These are phyloP conservation scores for Oreochromis spilurus DNA, from an alignment of 2,113 vertebrate species.

Conservation along the genomic window DNA sequence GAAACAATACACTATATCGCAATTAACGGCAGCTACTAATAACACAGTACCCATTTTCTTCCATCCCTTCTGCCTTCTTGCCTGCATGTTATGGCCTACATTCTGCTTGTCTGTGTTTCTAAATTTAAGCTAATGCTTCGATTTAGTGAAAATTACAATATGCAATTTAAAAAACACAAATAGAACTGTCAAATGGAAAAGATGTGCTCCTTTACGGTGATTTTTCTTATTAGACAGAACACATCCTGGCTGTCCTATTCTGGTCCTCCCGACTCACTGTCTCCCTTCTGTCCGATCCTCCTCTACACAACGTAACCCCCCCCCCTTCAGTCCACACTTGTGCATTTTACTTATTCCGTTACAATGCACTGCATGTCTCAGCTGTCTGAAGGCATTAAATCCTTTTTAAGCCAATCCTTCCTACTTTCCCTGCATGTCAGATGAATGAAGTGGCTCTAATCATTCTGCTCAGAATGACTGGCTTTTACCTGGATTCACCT, in stretches of 20 bases:
- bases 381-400: slow-evolving; percentile 4
- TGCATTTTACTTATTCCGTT: not conserved
- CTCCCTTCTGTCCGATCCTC: not conserved
- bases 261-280: not conserved
- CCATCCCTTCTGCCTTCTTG: not conserved
- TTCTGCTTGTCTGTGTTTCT: not conserved
- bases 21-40: not conserved
- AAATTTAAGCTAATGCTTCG: not conserved
- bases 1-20: not conserved
- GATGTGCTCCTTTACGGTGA: not conserved
- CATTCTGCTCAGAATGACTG: not conserved
- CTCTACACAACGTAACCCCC: not conserved
- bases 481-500: not conserved
- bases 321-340: not conserved
- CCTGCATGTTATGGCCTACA: not conserved
- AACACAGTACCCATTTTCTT: not conserved
- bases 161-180: not conserved
- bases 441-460: not conserved
- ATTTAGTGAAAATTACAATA: not conserved
- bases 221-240: not conserved
- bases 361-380: not conserved
- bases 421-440: not conserved
- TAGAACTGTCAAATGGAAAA: not conserved
- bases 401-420: not conserved
- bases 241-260: not conserved